Conservation (phyloP, 2,113 vertebrate genomes). For the Oostethus manadensis region DNA sequence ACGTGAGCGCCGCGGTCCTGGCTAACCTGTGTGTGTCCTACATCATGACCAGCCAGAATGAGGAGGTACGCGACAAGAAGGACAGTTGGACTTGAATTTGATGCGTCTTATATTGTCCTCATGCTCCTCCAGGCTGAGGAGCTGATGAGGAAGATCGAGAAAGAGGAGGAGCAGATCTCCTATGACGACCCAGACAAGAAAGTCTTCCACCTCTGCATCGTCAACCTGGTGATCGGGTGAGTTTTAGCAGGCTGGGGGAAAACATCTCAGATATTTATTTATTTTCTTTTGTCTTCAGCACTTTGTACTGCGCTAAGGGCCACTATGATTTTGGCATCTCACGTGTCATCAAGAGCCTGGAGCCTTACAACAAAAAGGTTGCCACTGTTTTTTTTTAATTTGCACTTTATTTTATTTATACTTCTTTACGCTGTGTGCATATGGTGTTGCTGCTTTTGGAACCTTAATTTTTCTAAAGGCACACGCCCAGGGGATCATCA, state of each 20-base stretch:
- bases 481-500: no score
- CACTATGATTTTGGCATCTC: slow-evolving; percentile 97
- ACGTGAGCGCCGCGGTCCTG: slow-evolving; percentile 89
- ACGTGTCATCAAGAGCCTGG: slow-evolving; percentile 92
- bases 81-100: neutral
- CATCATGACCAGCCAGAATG: slow-evolving; percentile 93
- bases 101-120: neutral
- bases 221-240: slow-evolving; percentile 95
- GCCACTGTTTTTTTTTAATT: neutral
- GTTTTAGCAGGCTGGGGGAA: slow-evolving; percentile 7
- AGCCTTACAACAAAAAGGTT: slow-evolving; percentile 93
- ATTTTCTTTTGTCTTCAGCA: slow-evolving; percentile 58
- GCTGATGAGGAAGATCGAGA: slow-evolving; percentile 94
- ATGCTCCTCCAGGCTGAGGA: slow-evolving; percentile 78
- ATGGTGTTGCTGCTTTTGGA: no score
- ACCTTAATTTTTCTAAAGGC: no score
- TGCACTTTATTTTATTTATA: no score
- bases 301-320: slow-evolving; percentile 92
- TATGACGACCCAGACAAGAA: slow-evolving; percentile 88
- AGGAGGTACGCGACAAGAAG: slow-evolving; percentile 73
- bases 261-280: neutral
- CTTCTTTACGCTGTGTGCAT: no score
- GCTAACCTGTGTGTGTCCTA: slow-evolving; percentile 96
- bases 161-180: slow-evolving; percentile 90
- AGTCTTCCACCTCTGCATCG: slow-evolving; percentile 91